Conservation (phyloP, 2,888 invertebrate species). For the Ametastegia equiseti region DNA sequence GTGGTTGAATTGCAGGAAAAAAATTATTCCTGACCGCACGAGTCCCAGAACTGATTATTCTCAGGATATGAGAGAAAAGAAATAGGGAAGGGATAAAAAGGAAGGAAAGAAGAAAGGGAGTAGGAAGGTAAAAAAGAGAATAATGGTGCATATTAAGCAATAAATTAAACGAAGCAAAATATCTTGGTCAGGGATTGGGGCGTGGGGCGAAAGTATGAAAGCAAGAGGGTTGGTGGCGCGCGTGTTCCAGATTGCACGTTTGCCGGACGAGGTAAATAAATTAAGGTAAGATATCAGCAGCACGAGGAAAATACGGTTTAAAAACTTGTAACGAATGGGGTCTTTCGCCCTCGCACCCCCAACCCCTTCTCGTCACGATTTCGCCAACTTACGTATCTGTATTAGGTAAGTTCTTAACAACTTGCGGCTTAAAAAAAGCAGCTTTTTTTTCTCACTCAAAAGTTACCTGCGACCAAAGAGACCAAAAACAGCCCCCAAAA, state of each 20-base stretch:
- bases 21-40: too few relatives aligned
- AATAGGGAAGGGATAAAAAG: neutral
- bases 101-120: neutral
- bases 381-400: conserved; percentile 38
- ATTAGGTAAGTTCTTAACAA: conserved; percentile 33
- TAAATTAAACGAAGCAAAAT: conserved; percentile 42
- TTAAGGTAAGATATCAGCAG: conserved; percentile 56
- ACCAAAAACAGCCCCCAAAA: neutral
- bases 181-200: neutral
- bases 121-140: neutral
- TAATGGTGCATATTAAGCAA: conserved; percentile 21
- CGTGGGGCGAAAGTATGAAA: neutral
- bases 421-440: neutral
- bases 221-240: conserved; percentile 8
- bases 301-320: conserved; percentile 47
- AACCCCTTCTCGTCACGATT: neutral
- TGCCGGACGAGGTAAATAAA: conserved; percentile 57
- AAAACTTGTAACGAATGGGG: conserved; percentile 49
- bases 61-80: neutral
- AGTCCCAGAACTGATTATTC: conserved; percentile 10
- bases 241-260: conserved; percentile 55
- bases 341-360: conserved; percentile 33
- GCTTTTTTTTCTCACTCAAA: too few relatives aligned
- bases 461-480: too few relatives aligned
- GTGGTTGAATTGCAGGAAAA: too few relatives aligned